Conservation (phyloP, 2,888 invertebrate species). For the Drosophila fulvimacula region DNA sequence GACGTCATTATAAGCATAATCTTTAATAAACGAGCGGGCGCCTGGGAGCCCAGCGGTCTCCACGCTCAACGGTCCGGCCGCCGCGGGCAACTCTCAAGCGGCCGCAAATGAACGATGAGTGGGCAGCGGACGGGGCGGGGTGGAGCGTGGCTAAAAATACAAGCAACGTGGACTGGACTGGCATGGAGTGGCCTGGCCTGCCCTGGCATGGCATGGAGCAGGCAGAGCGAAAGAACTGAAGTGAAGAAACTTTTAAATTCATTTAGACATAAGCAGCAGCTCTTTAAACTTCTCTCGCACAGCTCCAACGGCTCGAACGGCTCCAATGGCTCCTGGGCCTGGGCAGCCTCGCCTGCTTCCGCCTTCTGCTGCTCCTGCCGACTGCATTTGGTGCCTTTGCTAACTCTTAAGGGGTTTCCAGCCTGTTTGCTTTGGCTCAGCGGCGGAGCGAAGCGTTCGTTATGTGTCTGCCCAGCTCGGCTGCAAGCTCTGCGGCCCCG, state of each 20-base stretch:
- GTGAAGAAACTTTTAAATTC: slow-evolving; percentile 80
- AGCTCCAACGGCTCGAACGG: too few relatives aligned
- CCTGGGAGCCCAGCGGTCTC: slow-evolving; percentile 41
- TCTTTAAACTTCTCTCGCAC: slow-evolving; percentile 68
- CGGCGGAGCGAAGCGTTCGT: slow-evolving; percentile 27
- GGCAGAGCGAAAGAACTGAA: slow-evolving; percentile 31
- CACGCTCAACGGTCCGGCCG: slow-evolving; percentile 25
- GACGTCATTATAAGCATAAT: slow-evolving; percentile 80
- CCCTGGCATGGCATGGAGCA: too few relatives aligned
- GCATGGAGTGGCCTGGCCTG: too few relatives aligned
- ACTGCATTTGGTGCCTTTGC: slow-evolving; percentile 35
- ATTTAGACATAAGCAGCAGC: slow-evolving; percentile 74
- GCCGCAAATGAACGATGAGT: slow-evolving; percentile 60
- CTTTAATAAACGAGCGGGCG: slow-evolving; percentile 78
- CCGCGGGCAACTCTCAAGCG: slow-evolving; percentile 69
- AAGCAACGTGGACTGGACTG: background rate
- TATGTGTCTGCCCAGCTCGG: slow-evolving; percentile 70
- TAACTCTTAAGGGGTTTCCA: slow-evolving; percentile 48
- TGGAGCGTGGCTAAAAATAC: slow-evolving; percentile 3
- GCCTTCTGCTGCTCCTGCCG: slow-evolving; percentile 15
- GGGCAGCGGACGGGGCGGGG: slow-evolving; percentile 16
- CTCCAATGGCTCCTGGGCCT: too few relatives aligned
- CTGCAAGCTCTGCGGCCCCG: slow-evolving; percentile 37
- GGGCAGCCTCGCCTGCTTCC: slow-evolving; percentile 4
- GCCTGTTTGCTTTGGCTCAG: slow-evolving; percentile 20